Conservation (phyloP, 2,888 invertebrate genomes). For the Ectemnius cavifrons region DNA sequence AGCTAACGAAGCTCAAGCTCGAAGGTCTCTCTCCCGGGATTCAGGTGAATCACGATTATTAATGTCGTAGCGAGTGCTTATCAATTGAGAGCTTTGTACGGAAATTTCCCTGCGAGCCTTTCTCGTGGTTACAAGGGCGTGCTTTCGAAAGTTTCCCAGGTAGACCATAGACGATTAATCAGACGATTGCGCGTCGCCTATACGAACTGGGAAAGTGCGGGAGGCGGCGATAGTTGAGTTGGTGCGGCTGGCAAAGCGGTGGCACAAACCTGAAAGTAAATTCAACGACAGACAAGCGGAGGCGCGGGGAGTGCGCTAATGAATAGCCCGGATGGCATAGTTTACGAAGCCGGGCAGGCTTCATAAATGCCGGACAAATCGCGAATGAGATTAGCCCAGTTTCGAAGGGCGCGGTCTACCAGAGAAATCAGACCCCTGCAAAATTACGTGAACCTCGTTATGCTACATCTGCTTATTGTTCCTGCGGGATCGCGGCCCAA, state of each 20-base stretch:
- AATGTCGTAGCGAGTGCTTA: no score
- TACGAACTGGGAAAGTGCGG: conserved; percentile 10
- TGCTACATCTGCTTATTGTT: neutral
- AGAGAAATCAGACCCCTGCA: neutral
- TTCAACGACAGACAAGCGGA: conserved; percentile 16
- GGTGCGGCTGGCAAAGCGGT: neutral
- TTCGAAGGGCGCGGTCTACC: conserved; percentile 1
- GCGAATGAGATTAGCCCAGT: conserved; percentile 44
- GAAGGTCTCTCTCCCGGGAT: no score
- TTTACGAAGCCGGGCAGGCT: conserved; percentile 36
- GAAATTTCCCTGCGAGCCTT: no score
- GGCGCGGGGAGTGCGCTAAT: conserved; percentile 36
- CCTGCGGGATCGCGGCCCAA: neutral
- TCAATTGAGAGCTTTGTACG: no score
- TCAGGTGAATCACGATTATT: no score
- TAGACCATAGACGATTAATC: conserved; percentile 43
- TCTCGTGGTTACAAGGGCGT: no score
- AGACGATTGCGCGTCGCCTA: conserved; percentile 17
- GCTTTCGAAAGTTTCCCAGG: conserved; percentile 27
- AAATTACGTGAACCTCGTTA: conserved; percentile 13
- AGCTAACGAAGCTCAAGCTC: no score
- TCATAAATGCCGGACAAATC: conserved; percentile 34
- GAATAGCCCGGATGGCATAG: conserved; percentile 37
- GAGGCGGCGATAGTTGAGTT: neutral
- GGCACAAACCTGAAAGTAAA: conserved; percentile 30